Evolutionary conservation across 2,113 vertebrate genomes (phyloP), one percentile per base, ranked within the genome.

Genomic region (Salvelinus alpinus): DNA sequence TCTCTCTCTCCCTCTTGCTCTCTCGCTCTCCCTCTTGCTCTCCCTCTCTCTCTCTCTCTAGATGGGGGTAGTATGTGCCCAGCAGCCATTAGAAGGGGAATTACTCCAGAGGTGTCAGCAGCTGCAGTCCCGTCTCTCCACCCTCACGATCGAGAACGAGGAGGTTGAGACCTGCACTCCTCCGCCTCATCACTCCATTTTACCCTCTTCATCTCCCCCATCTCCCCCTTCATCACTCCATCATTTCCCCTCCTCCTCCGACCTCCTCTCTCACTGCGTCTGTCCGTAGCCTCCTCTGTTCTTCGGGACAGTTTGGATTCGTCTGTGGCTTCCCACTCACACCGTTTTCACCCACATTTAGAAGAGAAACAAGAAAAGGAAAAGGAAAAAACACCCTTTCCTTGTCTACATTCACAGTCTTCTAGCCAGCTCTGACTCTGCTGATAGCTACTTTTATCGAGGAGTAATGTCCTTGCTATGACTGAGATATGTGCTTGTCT

Each of bases 81-180:
- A 99, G 82, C 95, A 94, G 64, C 96, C 98, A 0, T 90, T 99
- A 24, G 97, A 99, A 89, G 90, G 92, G 0, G 98, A 99, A 73
- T 67, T 99, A 54, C 92, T 96, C 24, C 97, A 98, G 92, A 92
- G 98, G 85, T 97, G 96, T 88, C 97, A 99, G 87, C 97, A 97
- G 71, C 85, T 99, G 71, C 97, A 97, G 90, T 97, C 94, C 18
- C 94, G 98, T 0, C 85, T 99, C 66, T 97, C 97, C 4, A 99
- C 98, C 0, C 95, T 99, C 4, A 96, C 94, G 86, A 99, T 99
- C 27, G 98, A 99, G 86, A 99, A 99, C 0, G 97, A 99, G 64
- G 98, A 99, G 96, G 98, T 99, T 99, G 16, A 48, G 24, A 16
- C 38, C n/a, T 12, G 18, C 18, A 54, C 64, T 31, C 62, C 22